Evolutionary conservation across 2,888 invertebrate genomes (phyloP), one percentile per base, ranked within the genome.

Genomic region (Creontiades dilutus): DNA sequence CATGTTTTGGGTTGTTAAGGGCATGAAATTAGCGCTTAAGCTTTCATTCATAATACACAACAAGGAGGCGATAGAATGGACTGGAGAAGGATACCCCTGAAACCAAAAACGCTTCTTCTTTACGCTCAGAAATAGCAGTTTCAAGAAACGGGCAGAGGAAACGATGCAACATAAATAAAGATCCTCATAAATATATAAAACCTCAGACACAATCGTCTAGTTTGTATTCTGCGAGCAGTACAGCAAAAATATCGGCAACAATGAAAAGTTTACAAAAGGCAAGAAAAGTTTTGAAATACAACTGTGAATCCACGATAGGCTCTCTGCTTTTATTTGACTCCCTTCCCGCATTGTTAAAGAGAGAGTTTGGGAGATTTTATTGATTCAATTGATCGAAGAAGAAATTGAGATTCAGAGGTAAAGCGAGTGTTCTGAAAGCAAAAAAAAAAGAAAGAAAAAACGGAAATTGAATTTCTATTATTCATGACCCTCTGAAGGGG

Each of bases 401-500:
- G 1, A 57, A 57, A n/a, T n/a, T n/a, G 16, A n/a, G n/a, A 57
- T 7, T n/a, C 16, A n/a, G 57, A 16, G 57, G 16, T 0, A 57
- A 57, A n/a, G 57, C 57, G n/a, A 57, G n/a, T n/a, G 57, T 57
- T 57, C 57, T 57, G 57, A 57, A 57, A 57, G 57, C 7, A 37
- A 4, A 37, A 37, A 37, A 37, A 37, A 37, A 37, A 2, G 7
- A 37, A 7, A 37, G 3, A 37, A 37, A 37, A 37, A n/a, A n/a
- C 57, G 57, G 16, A 57, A 57, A 57, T 57, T 57, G 57, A 57
- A n/a, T 16, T 16, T 57, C n/a, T n/a, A 57, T 57, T n/a, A 57
- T 57, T 57, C 57, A 57, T n/a, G 57, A 57, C 16, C 57, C 57
- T 57, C 57, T 57, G n/a, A 57, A 57, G n/a, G 57, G 57, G 57